Conservation (phyloP, 2,888 invertebrate species). For the Onchidella celtica region DNA sequence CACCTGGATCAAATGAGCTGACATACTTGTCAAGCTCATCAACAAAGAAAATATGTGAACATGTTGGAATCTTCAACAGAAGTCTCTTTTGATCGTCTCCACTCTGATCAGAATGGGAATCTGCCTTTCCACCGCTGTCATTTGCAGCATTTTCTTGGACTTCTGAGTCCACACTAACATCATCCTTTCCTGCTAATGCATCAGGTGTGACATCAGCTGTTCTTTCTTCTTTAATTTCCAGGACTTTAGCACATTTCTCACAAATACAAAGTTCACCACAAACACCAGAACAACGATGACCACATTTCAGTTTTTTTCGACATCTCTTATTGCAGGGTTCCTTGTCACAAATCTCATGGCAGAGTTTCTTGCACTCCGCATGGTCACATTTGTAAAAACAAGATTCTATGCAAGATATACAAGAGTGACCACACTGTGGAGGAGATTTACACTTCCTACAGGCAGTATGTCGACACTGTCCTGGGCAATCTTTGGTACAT, state of each 20-base stretch:
- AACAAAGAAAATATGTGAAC: conserved; percentile 45
- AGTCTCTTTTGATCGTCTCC: neutral
- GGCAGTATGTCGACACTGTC: conserved; percentile 27
- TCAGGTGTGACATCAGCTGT: neutral
- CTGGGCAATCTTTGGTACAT: conserved; percentile 26
- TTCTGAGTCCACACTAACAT: neutral
- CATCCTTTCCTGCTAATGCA: neutral
- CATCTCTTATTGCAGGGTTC: conserved; percentile 23
- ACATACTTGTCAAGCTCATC: conserved; percentile 47
- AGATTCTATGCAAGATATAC: conserved; percentile 36
- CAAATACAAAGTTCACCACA: conserved; percentile 52
- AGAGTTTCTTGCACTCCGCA: conserved; percentile 22
- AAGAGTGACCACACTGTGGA: conserved; percentile 27
- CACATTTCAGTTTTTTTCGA: neutral
- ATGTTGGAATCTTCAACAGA: conserved; percentile 42
- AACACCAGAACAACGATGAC: conserved; percentile 43
- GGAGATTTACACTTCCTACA: neutral
- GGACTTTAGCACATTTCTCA: conserved; percentile 44
- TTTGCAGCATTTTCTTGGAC: neutral
- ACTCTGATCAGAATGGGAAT: neutral
- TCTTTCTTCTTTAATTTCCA: no score
- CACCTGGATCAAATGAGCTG: conserved; percentile 12
- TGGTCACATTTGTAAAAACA: conserved; percentile 34
- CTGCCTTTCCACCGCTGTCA: no score
- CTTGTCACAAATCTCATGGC: conserved; percentile 33